phyloP scores from a whole-genome alignment of 2,888 invertebrate species.

The Acanthosepion pharaonis region DNA sequence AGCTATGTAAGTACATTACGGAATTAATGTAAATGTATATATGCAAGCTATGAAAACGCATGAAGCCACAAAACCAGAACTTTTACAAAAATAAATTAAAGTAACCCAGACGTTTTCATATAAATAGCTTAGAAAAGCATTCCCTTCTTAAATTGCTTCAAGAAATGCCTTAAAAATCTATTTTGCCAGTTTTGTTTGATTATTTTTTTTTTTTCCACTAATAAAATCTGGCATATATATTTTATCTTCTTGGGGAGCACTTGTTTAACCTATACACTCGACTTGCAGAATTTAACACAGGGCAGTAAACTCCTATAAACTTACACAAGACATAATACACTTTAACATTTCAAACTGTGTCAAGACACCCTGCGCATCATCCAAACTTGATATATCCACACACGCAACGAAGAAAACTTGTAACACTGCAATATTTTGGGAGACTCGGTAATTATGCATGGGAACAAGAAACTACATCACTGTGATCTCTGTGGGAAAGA shows the following conservation, averaged over 20 bases:
- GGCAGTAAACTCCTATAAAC: neutral
- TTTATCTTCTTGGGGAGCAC: neutral
- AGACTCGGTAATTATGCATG: neutral
- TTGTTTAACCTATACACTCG: neutral
- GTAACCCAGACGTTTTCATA: too few species aligned
- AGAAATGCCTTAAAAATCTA: too few species aligned
- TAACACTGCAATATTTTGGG: neutral
- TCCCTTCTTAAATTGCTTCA: too few species aligned
- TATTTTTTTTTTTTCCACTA: neutral
- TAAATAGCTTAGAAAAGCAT: too few species aligned
- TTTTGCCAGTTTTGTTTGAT: neutral
- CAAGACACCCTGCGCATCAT: neutral
- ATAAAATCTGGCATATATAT: neutral
- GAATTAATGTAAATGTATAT: neutral
- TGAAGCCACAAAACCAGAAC: too few species aligned
- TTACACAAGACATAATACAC: neutral
- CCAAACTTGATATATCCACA: neutral
- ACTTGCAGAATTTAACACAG: neutral
- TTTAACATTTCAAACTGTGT: neutral
- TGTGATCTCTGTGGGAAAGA: constrained; percentile 4
- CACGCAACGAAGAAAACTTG: neutral
- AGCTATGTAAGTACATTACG: neutral
- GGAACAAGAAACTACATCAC: neutral
- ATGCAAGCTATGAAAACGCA: too few species aligned
- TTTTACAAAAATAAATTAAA: too few species aligned